phyloP scores from a whole-genome alignment of 2,888 invertebrate genomes.

The Rhorus exstirpatorius region DNA sequence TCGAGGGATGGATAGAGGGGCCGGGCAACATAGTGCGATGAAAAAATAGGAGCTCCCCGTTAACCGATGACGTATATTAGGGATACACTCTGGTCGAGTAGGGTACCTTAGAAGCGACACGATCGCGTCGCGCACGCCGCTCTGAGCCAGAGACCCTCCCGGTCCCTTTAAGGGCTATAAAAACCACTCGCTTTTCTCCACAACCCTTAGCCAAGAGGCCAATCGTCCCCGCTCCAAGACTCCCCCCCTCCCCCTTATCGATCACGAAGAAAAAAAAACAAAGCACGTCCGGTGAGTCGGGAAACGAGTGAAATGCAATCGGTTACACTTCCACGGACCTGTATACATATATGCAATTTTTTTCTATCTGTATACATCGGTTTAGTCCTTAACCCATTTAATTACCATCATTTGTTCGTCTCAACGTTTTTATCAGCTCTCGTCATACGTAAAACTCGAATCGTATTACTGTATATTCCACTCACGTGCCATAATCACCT shows the following conservation, averaged over 20 bases:
- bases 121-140: constrained; percentile 57
- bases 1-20: constrained; percentile 31
- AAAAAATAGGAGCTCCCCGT: constrained; percentile 77
- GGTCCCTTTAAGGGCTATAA: constrained; percentile 85
- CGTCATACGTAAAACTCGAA: constrained; percentile 32
- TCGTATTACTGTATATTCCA: constrained; percentile 3
- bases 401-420: constrained; percentile 56
- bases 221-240: constrained; percentile 78
- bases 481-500: constrained; percentile 29
- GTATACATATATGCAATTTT: too few species aligned
- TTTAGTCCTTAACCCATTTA: constrained; percentile 40
- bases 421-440: constrained; percentile 30
- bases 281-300: constrained; percentile 44
- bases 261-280: constrained; percentile 75
- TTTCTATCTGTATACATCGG: constrained; percentile 18
- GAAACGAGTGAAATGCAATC: constrained; percentile 72
- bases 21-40: constrained; percentile 18
- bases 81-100: constrained; percentile 86
- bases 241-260: constrained; percentile 79
- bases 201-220: constrained; percentile 85
- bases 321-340: constrained; percentile 73
- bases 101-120: constrained; percentile 82
- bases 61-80: constrained; percentile 86
- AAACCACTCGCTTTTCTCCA: constrained; percentile 85
- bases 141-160: constrained; percentile 76